Base-by-base conservation (phyloP, 2,888 invertebrate species). In the Netelia fuscicornis region DNA sequence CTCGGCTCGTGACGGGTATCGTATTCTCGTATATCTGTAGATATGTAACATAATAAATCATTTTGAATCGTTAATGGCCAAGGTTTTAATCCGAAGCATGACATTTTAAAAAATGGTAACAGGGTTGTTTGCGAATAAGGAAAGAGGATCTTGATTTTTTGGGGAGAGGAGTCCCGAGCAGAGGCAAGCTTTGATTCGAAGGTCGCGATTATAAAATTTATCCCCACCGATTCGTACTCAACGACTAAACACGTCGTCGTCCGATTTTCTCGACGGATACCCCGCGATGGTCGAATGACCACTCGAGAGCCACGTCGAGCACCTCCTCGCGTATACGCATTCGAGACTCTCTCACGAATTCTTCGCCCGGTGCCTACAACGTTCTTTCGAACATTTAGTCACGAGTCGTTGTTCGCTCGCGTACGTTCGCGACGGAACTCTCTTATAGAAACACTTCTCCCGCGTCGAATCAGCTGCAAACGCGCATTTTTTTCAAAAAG, bases 351-450 rank as follows among this genome's bases (percentile, higher is more conserved):
- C 78, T 80, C 83, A 65, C 80, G 75, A 78, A 81, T 86, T 86
- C 81, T 74, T 78, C 64, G 64, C 58, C 58, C 75, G 83, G 83
- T 56, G 64, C 80, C 10, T 10, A 48, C 30, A 13, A 10, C 84
- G 77, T 85, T 77, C 86, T 86, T 86, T 83, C 86, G 72, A 76
- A 71, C 85, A 84, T 87, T 89, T 88, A 88, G 89, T 89, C 77
- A 87, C 80, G 83, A 86, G 80, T 86, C 72, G 86, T 84, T 84
- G 78, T 64, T 84, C 85, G 81, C 17, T 76, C 81, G 81, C 74
- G 83, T 60, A 85, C 75, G 78, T 71, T 77, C 83, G 30, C 67
- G 65, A 77, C 72, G 37, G 30, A 60, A 65, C 64, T 23, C 74
- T 83, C 64, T 60, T n/a, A 52, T 58, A 74, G 56, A 52, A 48